A percentile compares a stretch with the other conserved stretches of the same genome.
These are phyloP conservation scores for Periparus ater DNA, from an alignment of 2,797 vertebrate genomes.

Conservation along the genomic window DNA sequence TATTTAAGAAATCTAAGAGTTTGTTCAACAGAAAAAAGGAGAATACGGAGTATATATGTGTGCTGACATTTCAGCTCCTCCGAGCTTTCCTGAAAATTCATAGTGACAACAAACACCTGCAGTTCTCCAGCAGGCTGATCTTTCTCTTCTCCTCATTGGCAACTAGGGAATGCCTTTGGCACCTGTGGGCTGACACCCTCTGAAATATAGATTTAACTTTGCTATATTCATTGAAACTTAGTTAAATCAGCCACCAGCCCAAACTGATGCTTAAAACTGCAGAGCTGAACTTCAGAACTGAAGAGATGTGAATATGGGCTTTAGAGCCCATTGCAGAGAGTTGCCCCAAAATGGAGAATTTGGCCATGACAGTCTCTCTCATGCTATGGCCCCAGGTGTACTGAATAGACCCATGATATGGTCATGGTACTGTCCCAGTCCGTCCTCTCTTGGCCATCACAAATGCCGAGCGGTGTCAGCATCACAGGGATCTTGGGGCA, in stretches of 20 bases:
- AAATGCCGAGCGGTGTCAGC: not conserved
- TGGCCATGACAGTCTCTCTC: not conserved
- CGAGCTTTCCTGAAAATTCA: constrained; percentile 15
- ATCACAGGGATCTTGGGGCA: not conserved
- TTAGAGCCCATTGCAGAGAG: not conserved
- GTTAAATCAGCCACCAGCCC: not conserved
- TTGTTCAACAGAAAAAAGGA: not conserved
- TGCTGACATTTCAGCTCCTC: constrained; percentile 31
- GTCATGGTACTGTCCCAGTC: not conserved
- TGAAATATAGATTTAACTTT: not conserved
- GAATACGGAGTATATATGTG: not conserved
- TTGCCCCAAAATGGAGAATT: not conserved
- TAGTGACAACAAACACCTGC: not conserved
- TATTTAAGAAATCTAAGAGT: constrained; percentile 20
- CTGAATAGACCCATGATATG: not conserved
- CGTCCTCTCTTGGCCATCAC: not conserved
- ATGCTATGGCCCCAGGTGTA: not conserved
- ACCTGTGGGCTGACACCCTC: not conserved
- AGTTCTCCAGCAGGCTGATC: not conserved
- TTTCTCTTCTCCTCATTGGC: not conserved
- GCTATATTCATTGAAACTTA: not conserved
- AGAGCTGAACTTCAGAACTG: not conserved
- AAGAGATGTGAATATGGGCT: not conserved
- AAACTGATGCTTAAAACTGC: not conserved
- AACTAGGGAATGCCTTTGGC: not conserved